A percentile compares a stretch with the other conserved stretches of the same genome.
These are phyloP conservation scores for Callocephalon fimbriatum DNA, from an alignment of 2,113 vertebrate species.

Conservation along the genomic window DNA sequence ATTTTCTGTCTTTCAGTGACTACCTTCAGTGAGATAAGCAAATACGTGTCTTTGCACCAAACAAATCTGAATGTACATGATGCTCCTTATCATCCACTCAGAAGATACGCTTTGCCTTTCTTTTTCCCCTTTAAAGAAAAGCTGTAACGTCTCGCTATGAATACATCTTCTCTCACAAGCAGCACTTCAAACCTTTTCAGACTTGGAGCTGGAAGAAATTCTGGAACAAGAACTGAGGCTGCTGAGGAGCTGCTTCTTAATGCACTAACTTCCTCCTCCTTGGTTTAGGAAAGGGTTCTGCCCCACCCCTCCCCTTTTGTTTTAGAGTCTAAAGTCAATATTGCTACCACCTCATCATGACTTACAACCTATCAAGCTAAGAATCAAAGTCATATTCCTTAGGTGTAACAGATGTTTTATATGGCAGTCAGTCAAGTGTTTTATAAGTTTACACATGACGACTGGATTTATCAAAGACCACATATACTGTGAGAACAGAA, in stretches of 20 bases:
- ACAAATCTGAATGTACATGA: not conserved
- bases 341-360: not conserved
- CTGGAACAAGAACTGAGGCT: not conserved
- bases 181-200: not conserved
- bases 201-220: not conserved
- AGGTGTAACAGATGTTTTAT: not conserved
- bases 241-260: not conserved
- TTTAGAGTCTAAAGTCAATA: not conserved
- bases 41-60: not conserved
- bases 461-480: conserved; percentile 10
- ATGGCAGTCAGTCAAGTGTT: not conserved
- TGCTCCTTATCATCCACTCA: not conserved
- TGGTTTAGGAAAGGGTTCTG: fast-evolving
- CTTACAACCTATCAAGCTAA: not conserved
- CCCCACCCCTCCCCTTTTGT: fast-evolving
- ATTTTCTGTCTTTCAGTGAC: not conserved
- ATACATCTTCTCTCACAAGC: not conserved
- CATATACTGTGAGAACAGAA: not conserved
- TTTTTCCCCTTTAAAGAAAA: not conserved
- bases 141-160: fast-evolving
- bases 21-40: not conserved
- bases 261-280: not conserved
- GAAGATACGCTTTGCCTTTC: not conserved
- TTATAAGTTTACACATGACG: not conserved
- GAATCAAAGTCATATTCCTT: not conserved